Base-by-base conservation (phyloP, 2,797 vertebrate genomes). In the Eutrigla gurnardus region DNA sequence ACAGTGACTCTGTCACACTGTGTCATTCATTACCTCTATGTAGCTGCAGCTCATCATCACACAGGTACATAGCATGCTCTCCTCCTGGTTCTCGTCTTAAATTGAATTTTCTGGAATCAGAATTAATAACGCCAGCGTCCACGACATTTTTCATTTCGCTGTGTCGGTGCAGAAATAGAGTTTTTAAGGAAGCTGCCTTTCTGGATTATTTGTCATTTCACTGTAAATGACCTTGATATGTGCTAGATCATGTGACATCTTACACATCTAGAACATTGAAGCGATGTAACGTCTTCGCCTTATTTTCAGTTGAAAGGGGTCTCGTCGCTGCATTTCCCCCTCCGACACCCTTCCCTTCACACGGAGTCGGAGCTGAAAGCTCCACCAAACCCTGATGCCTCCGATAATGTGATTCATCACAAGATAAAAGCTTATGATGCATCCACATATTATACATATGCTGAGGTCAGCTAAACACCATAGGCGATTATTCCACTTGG, bases 381-480 rank as follows among this genome's bases (percentile, higher is more conserved):
- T 77, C 78, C 35, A 62, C 77, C 70, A 43, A 77, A 45, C 66
- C 75, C 77, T 54, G 59, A 79, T 81, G 81, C 80, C 63, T 32
- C 73, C 72, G 36, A 72, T 87, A 86, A 89, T 87, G 72, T 81
- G 61, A 89, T 89, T 88, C 70, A 78, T 79, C 78, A 76, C 61
- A 52, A 85, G 83, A 78, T 88, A 86, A 88, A 87, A 87, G 85
- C 88, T 86, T 25, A 71, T 90, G 87, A 89, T 86, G 85, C 64
- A 74, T 83, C 83, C 75, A 86, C 73, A 71, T 82, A 77, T 82
- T 80, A 25, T 25, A 25, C 25, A 25, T 25, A 25, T 58, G 66
- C 81, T 75, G 78, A 85, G 86, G 88, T 84, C 81, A 85, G 75
- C 88, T 89, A 82, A 82, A 88, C 86, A 88, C 81, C 82, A 83